These are phyloP conservation scores for Gandaritis pyraliata DNA, from an alignment of 2,888 invertebrate species.

Conservation along the genomic window DNA sequence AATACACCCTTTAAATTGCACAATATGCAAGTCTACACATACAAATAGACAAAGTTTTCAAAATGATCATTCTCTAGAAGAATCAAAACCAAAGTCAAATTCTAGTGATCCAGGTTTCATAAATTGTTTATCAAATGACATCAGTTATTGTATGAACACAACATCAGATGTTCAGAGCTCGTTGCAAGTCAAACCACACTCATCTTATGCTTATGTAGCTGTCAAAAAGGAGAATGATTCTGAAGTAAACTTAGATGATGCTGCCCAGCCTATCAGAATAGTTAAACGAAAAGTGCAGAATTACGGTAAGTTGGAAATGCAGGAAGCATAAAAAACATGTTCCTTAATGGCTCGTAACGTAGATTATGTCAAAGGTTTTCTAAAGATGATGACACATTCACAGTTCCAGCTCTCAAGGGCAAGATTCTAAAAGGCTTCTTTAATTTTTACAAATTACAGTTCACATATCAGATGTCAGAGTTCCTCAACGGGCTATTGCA, in stretches of 20 bases:
- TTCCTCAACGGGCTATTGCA: conserved; percentile 90
- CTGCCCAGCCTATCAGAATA: not conserved
- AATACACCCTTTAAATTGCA: conserved; percentile 13
- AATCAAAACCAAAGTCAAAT: not conserved
- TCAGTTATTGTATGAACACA: not conserved
- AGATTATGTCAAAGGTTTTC: too few relatives aligned
- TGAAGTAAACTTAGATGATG: not conserved
- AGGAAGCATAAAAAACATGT: not conserved
- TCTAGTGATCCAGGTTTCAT: conserved; percentile 1
- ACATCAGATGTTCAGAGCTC: not conserved
- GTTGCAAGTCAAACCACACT: conserved; percentile 1
- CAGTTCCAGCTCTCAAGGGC: too few relatives aligned
- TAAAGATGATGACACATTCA: too few relatives aligned
- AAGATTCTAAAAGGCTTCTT: not conserved
- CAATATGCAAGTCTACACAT: conserved; percentile 2
- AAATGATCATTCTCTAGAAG: not conserved
- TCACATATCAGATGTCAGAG: conserved; percentile 87
- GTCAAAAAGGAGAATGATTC: not conserved
- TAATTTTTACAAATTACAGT: conserved; percentile 48
- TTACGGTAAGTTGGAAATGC: conserved; percentile 42
- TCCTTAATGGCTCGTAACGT: not conserved
- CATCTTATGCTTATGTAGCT: conserved; percentile 6
- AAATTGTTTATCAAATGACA: not conserved
- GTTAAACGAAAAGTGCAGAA: conserved; percentile 34
- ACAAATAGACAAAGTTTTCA: conserved; percentile 4